phyloP scores from a whole-genome alignment of 2,113 vertebrate species.

The Pomatostomus ruficeps region DNA sequence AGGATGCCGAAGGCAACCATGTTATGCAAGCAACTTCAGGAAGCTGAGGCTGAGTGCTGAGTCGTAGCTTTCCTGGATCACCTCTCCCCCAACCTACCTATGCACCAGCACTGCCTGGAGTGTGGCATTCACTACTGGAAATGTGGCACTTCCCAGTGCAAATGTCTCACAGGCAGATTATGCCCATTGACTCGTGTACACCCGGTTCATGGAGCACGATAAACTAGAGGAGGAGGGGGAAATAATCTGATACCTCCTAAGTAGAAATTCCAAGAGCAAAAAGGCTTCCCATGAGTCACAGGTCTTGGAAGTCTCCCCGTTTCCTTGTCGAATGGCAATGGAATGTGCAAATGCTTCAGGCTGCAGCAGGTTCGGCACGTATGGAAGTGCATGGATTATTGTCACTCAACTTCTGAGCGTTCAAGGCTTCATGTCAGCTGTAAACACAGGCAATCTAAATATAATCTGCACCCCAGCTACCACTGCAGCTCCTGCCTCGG shows the following conservation, averaged over 20 bases:
- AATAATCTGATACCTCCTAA: background rate
- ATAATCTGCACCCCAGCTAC: background rate
- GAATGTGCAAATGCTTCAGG: background rate
- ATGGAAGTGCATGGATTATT: background rate
- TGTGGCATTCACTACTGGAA: background rate
- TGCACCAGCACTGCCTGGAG: background rate
- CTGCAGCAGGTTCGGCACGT: fast-evolving
- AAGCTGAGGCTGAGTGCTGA: background rate
- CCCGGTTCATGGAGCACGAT: background rate
- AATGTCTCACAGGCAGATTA: background rate
- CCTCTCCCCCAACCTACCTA: background rate
- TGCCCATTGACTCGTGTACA: background rate
- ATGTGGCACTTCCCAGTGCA: background rate
- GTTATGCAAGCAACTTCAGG: background rate
- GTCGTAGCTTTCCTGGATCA: background rate
- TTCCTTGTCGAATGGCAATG: background rate
- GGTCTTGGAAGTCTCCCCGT: background rate
- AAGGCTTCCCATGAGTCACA: background rate
- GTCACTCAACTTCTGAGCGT: background rate
- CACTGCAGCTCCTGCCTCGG: background rate
- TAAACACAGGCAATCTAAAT: background rate
- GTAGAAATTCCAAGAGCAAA: background rate
- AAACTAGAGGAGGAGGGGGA: background rate
- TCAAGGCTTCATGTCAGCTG: background rate
- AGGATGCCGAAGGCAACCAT: background rate